Evolutionary conservation across 2,113 vertebrate genomes (phyloP).

Genomic region (Apus apus): DNA sequence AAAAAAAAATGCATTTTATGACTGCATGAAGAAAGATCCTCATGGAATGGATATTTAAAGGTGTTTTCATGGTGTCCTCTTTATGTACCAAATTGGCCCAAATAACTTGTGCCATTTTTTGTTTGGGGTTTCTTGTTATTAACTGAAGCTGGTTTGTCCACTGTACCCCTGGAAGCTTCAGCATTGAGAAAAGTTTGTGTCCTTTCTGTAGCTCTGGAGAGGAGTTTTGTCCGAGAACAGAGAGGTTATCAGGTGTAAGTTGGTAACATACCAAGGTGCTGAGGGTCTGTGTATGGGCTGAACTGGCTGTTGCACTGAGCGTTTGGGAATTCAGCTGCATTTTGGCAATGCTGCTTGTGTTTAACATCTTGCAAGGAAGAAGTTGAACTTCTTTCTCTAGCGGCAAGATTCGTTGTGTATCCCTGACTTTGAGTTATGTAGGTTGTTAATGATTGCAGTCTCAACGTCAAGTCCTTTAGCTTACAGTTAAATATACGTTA

Average conservation of each 20-base stretch:
- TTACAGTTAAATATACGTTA: not conserved
- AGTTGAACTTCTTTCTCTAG: not conserved
- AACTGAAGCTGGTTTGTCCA: not conserved
- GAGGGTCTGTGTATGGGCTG: accelerated
- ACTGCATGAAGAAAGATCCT: not conserved
- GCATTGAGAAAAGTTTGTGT: not conserved
- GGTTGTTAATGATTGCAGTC: not conserved
- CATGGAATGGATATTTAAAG: not conserved
- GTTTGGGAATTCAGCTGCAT: slow-evolving; percentile 16
- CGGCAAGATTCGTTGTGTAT: not conserved
- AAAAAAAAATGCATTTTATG: not conserved
- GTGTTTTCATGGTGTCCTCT: not conserved
- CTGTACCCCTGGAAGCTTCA: not conserved
- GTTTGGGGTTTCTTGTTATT: not conserved
- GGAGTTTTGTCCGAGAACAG: not conserved
- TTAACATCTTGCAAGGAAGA: accelerated
- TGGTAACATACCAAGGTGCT: accelerated
- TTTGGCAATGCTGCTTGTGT: not conserved
- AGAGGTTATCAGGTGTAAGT: not conserved
- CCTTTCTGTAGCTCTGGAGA: not conserved
- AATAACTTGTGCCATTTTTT: not conserved
- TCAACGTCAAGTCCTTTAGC: not conserved
- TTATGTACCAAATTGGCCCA: not conserved
- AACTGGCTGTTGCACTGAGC: not conserved
- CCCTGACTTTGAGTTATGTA: accelerated